Evolutionary conservation across 2,113 vertebrate genomes (phyloP), one percentile per base, ranked within the genome.

Genomic region (Anolis sagrei): DNA sequence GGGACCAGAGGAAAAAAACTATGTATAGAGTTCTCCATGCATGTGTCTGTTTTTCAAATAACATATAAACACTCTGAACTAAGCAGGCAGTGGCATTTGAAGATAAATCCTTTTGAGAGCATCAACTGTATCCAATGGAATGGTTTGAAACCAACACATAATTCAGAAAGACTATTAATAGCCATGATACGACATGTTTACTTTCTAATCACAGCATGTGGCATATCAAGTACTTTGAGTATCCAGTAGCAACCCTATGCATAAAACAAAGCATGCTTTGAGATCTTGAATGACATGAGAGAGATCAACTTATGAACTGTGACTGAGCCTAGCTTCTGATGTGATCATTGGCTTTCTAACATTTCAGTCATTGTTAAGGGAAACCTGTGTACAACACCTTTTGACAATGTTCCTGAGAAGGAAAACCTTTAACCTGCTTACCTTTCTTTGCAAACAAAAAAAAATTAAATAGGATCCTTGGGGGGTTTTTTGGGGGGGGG

Each of bases 241-340:
- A 73, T 79, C 68, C 54, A 79, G 14, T 80, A 61, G 39, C 84
- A 86, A 16, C 23, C 70, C n/a, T 74, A 79, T 74, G 54, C 70
- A 80, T 86, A 64, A 80, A 79, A 86, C 69, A 64, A 84, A 76
- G 73, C 39, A 74, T 25, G 16, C 82, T 49, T 34, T 48, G 76
- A 72, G 66, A 85, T 39, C 77, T 86, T 74, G 77, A 86, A 80
- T 73, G 70, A 86, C 8, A 74, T 14, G 54, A 29, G 39, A 21
- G 21, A 64, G 69, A 74, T 80, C 69, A 86, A 34, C 61, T 75
- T 80, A 64, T 83, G 82, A 75, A 83, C 82, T 83, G 82, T 83
- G 36, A 34, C 36, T 75, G 82, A 75, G 48, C 54, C n/a, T 64
- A 83, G 61, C 81, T 61, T 83, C 34, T 51, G 39, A 54, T 62